A percentile compares a stretch with the other conserved stretches of the same genome.
phyloP scores from a whole-genome alignment of 2,888 invertebrate species.

The Torymus aiolomorphi region DNA sequence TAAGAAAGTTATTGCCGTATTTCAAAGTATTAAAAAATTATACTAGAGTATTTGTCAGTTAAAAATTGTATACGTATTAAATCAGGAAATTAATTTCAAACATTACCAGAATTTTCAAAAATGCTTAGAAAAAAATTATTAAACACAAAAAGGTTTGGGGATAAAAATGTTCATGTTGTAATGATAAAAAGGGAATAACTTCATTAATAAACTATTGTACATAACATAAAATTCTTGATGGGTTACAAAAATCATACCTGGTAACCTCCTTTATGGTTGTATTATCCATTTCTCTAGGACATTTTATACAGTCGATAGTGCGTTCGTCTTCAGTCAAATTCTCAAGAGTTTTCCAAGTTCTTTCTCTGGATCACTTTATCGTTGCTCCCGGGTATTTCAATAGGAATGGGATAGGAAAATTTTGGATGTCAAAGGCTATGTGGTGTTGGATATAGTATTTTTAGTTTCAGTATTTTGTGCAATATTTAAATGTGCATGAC shows the following conservation, averaged over 20 bases:
- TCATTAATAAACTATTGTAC: slow-evolving; percentile 28
- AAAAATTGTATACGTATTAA: background rate
- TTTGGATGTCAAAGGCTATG: slow-evolving; percentile 13
- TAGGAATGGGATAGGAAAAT: slow-evolving; percentile 51
- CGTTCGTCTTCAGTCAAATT: slow-evolving; percentile 67
- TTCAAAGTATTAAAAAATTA: background rate
- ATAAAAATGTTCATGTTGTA: slow-evolving; percentile 4
- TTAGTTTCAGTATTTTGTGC: slow-evolving; percentile 66
- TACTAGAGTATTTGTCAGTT: background rate
- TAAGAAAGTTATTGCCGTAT: background rate
- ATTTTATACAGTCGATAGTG: slow-evolving; percentile 59
- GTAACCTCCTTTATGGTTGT: slow-evolving; percentile 64
- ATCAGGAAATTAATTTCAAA: background rate
- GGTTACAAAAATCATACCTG: slow-evolving; percentile 70
- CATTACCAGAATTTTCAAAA: background rate
- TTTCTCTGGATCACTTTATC: slow-evolving; percentile 60
- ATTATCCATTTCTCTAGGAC: slow-evolving; percentile 66
- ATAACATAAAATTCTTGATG: slow-evolving; percentile 38
- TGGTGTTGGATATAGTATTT: slow-evolving; percentile 49
- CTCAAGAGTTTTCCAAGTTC: slow-evolving; percentile 59
- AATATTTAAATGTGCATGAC: slow-evolving; percentile 68
- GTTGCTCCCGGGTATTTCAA: slow-evolving; percentile 63
- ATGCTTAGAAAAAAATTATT: slow-evolving; percentile 4
- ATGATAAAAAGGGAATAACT: slow-evolving; percentile 18
- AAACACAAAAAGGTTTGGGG: slow-evolving; percentile 19